phyloP scores from a whole-genome alignment of 2,888 invertebrate genomes.

The Temnothorax rugatulus region DNA sequence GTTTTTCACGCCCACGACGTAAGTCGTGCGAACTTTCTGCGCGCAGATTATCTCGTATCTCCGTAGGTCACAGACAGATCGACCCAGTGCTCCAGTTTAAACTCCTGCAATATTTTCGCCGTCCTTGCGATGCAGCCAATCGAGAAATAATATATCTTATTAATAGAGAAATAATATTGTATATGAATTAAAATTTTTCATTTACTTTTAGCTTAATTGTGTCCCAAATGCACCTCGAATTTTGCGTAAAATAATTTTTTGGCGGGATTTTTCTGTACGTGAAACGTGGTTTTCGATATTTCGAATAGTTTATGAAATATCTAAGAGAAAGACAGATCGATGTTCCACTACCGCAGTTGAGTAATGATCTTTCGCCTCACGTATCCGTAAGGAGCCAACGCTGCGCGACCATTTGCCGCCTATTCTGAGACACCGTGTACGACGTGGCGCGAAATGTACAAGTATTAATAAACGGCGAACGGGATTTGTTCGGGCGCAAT shows the following conservation, averaged over 20 bases:
- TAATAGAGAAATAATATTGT: too few relatives aligned
- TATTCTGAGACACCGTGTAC: conserved; percentile 19
- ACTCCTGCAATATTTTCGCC: conserved; percentile 19
- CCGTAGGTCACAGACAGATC: conserved; percentile 35
- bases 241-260: background rate
- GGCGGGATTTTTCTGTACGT: background rate
- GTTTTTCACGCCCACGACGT: conserved; percentile 37
- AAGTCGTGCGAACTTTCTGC: conserved; percentile 49
- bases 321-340: background rate
- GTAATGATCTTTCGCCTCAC: background rate
- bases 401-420: conserved; percentile 4
- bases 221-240: background rate
- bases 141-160: background rate
- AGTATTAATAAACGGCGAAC: conserved; percentile 49
- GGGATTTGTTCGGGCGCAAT: conserved; percentile 46
- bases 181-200: background rate
- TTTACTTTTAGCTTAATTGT: background rate
- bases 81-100: conserved; percentile 49
- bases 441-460: conserved; percentile 29
- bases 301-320: background rate
- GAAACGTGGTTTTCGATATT: background rate
- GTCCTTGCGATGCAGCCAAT: background rate
- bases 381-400: background rate
- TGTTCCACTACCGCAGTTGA: background rate
- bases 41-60: conserved; percentile 50